Evolutionary conservation across 2,797 vertebrate genomes (phyloP).

Genomic region (Hybognathus amarus): DNA sequence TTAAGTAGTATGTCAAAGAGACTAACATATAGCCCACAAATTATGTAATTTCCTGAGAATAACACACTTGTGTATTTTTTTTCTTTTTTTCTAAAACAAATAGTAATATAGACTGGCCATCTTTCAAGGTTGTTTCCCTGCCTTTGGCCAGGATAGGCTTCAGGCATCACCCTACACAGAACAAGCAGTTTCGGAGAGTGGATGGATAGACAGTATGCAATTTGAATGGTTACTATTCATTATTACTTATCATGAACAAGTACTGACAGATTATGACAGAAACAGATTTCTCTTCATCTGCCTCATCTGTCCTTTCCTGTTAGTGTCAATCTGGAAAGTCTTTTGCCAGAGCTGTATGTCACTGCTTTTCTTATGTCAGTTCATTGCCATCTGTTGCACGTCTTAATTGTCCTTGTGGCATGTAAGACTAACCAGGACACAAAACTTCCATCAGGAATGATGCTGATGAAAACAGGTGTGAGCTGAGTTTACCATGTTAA

Average conservation of each 20-base stretch:
- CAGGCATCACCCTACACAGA: not conserved
- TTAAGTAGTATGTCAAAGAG: not conserved
- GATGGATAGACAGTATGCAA: not conserved
- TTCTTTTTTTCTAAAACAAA: too few species aligned
- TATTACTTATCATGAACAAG: not conserved
- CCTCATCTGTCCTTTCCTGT: not conserved
- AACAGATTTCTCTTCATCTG: not conserved
- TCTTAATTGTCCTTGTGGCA: slow-evolving; percentile 5
- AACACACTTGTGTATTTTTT: too few species aligned
- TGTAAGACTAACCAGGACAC: not conserved
- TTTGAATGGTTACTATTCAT: not conserved
- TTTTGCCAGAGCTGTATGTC: not conserved
- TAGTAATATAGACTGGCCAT: too few species aligned
- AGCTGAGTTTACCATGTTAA: not conserved
- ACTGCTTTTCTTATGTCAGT: slow-evolving; percentile 1
- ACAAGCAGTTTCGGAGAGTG: not conserved
- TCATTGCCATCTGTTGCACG: not conserved
- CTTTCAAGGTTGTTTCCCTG: not conserved
- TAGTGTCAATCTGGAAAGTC: not conserved
- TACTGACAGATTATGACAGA: not conserved
- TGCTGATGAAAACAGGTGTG: not conserved
- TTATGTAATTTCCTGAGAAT: not conserved
- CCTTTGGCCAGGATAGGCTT: not conserved
- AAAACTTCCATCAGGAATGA: not conserved
- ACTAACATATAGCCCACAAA: not conserved